Base-by-base conservation (phyloP, 2,797 vertebrate species). In the Babyrousa celebensis region DNA sequence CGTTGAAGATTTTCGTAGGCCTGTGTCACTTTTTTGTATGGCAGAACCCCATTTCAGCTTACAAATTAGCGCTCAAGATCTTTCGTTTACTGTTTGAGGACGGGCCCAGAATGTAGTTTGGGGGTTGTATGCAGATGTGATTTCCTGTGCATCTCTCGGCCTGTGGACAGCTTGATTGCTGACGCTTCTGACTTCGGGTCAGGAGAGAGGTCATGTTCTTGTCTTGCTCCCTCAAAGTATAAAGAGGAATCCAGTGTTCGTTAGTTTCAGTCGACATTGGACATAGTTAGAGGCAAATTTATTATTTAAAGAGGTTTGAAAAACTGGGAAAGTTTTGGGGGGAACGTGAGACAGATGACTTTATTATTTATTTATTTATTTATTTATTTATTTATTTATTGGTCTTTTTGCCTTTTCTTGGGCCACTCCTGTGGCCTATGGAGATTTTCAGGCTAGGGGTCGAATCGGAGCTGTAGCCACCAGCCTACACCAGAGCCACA, bases 101-200 rank as follows among this genome's bases (percentile, higher is more conserved):
- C 80, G 68, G 25, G 21, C 10, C 2, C 48, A 1, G 54, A 48
- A 52, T 58, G 21, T 11, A 75, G 82, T 17, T 43, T 92, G 74
- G 1, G 29, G 32, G 62, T 9, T 62, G 18, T 32, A 65, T 63
- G 27, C n/a, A 79, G 80, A 36, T 36, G 67, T 74, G 36, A 79
- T 68, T 95, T 83, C 78, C 78, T 89, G 12, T 71, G 8, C 32
- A 23, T 85, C 83, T 56, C 0, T 83, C 60, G 65, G 2, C 52
- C 80, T 23, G 32, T 21, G 21, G 78, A 91, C 20, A 27, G 3
- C n/a, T 40, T 94, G 95, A 83, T 2, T 70, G 68, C 89, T 70
- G 43, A 36, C 21, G 12, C 17, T 80, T 94, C 68, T 79, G 58
- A 85, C 54, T 92, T 52, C 32, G 16, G 85, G 68, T 97, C 89